Evolutionary conservation across 2,113 vertebrate genomes (phyloP).

Genomic region (Etheostoma cragini): DNA sequence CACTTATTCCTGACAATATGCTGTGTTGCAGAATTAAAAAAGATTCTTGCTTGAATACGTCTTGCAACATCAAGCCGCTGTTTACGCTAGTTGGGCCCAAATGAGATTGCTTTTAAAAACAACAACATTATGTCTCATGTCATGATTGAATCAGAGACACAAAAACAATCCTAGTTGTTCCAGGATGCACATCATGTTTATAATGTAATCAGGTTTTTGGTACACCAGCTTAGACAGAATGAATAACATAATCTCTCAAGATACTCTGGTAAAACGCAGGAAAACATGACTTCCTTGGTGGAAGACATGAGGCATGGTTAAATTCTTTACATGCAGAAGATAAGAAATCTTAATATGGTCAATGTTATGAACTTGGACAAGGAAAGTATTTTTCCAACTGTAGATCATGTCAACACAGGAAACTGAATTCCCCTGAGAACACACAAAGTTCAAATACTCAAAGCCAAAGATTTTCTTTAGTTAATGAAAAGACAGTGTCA

Average conservation of each 20-base stretch:
- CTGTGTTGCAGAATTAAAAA: background rate
- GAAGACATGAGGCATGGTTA: conserved; percentile 7
- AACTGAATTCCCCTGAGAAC: conserved; percentile 67
- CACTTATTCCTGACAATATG: background rate
- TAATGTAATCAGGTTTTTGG: background rate
- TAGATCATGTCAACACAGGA: conserved; percentile 76
- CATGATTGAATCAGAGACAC: background rate
- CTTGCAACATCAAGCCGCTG: background rate
- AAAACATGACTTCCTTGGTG: background rate
- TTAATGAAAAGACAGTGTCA: background rate
- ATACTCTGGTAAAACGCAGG: background rate
- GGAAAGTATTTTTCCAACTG: conserved; percentile 45
- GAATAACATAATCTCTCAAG: background rate
- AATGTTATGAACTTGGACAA: conserved; percentile 2
- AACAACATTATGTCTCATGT: background rate
- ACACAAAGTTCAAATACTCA: conserved; percentile 14
- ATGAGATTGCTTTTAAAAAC: background rate
- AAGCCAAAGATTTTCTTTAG: background rate
- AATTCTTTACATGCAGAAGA: conserved; percentile 12
- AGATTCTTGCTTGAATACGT: background rate
- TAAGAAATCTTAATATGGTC: conserved; percentile 3
- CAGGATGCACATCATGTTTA: conserved; percentile 8
- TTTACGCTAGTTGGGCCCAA: background rate
- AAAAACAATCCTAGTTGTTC: background rate
- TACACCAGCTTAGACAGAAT: background rate